Percentiles rank a stretch among this genome's conserved stretches.
phyloP scores from a whole-genome alignment of 2,113 vertebrate genomes.

The Salvelinus fontinalis region DNA sequence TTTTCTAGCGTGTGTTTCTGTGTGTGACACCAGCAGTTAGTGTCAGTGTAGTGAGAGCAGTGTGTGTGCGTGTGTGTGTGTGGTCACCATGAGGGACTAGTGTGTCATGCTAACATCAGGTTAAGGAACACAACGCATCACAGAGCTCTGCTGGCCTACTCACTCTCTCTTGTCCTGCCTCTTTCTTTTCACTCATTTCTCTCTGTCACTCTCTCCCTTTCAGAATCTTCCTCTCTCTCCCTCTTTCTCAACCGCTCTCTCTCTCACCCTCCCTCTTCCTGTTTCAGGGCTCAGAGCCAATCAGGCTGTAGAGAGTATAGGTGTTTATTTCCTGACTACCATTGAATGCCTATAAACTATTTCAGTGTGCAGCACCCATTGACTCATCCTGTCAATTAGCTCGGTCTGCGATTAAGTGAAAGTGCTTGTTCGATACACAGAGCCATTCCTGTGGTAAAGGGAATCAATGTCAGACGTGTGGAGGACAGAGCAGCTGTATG shows the following conservation, averaged over 20 bases:
- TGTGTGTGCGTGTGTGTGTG: no score
- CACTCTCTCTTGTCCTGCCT: background rate
- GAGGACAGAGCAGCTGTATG: conserved; percentile 7
- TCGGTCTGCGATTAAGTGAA: background rate
- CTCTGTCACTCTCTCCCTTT: background rate
- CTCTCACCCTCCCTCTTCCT: background rate
- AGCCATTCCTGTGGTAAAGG: background rate
- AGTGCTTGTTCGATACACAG: conserved; percentile 12
- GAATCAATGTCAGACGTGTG: background rate
- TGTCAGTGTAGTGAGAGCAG: conserved; percentile 37
- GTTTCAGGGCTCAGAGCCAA: background rate
- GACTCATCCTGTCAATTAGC: background rate
- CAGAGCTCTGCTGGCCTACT: background rate
- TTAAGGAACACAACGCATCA: conserved; percentile 33
- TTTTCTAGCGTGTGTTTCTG: background rate
- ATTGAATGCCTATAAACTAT: no score
- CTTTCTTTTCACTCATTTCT: background rate
- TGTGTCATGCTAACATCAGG: conserved; percentile 25
- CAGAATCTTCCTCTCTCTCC: background rate
- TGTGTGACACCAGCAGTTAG: conserved; percentile 32
- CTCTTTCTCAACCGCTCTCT: background rate
- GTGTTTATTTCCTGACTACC: no score
- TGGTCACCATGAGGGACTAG: conserved; percentile 11
- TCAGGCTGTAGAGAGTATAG: background rate
- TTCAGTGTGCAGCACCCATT: no score